Conservation (phyloP, 2,888 invertebrate species). For the Tipula lateralis region DNA sequence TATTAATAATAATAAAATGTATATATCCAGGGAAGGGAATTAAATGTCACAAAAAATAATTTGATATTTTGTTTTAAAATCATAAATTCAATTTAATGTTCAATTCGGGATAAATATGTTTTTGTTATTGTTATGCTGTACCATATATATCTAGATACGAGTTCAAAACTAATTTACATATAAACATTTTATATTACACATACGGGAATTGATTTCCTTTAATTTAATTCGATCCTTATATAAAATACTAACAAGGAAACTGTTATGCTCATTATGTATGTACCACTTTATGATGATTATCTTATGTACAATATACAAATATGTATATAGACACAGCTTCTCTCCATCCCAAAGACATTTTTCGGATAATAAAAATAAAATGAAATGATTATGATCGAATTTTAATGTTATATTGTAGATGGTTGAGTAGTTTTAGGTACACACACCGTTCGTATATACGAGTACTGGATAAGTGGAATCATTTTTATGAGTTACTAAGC, state of each 20-base stretch:
- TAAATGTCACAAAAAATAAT: not conserved
- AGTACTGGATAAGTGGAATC: not conserved
- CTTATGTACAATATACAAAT: not conserved
- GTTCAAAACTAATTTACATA: conserved; percentile 2
- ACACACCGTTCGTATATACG: not conserved
- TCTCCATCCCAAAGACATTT: not conserved
- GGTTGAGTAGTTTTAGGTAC: not conserved
- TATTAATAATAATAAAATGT: not conserved
- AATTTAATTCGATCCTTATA: conserved; percentile 11
- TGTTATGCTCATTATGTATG: conserved; percentile 11
- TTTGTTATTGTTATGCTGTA: not conserved
- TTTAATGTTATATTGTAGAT: not conserved
- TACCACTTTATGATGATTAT: conserved; percentile 24
- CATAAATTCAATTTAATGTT: not conserved
- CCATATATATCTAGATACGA: not conserved
- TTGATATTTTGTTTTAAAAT: not conserved
- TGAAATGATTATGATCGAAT: conserved; percentile 15
- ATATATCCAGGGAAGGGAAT: not conserved
- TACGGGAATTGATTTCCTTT: not conserved
- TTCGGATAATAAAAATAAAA: not conserved
- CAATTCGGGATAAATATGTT: not conserved
- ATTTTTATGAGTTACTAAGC: not conserved
- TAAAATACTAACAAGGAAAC: not conserved
- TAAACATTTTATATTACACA: not conserved
- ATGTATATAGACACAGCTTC: not conserved